These are phyloP conservation scores for Limnodromus scolopaceus DNA, from an alignment of 2,797 vertebrate genomes.

Conservation along the genomic window DNA sequence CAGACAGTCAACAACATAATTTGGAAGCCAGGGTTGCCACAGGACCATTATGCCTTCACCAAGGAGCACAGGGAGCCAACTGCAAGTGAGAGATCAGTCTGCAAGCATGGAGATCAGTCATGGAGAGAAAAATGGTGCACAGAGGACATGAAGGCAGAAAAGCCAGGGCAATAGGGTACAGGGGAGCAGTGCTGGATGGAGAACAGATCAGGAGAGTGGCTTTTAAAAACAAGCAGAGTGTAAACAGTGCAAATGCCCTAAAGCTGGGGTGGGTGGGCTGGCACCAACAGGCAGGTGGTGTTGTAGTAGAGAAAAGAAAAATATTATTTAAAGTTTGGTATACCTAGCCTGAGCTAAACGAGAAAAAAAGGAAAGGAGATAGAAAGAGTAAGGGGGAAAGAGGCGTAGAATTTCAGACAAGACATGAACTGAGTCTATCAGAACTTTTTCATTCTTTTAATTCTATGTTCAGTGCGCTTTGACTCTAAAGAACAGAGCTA, in stretches of 20 bases:
- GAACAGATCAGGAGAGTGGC: neutral
- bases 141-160: neutral
- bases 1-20: neutral
- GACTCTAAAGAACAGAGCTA: neutral
- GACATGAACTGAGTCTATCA: neutral
- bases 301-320: neutral
- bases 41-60: neutral
- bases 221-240: neutral
- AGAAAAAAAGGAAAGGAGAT: neutral
- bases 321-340: neutral
- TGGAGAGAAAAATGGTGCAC: neutral
- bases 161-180: neutral
- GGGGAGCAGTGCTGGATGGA: neutral
- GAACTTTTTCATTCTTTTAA: neutral
- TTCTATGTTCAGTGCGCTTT: neutral
- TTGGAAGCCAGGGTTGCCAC: neutral
- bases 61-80: neutral
- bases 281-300: neutral
- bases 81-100: too few species aligned
- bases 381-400: neutral
- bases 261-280: neutral
- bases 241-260: neutral
- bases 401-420: neutral
- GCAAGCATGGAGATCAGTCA: fast-evolving
- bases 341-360: neutral